Evolutionary conservation across 2,888 invertebrate genomes (phyloP).

Genomic region (Xestia sexstrigata): DNA sequence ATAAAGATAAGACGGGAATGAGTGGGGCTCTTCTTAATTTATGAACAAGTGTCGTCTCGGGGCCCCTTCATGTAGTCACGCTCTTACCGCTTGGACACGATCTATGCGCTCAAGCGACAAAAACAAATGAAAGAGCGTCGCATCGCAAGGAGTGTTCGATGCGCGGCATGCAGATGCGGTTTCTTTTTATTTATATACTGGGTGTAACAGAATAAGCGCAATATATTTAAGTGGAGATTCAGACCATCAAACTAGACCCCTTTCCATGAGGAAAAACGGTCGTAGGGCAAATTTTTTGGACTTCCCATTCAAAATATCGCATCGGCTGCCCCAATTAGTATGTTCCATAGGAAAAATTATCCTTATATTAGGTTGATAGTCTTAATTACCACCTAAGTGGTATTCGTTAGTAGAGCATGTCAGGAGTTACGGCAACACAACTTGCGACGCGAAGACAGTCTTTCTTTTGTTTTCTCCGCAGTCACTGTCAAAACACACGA

Average conservation of each 20-base stretch:
- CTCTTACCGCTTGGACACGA: slow-evolving; percentile 46
- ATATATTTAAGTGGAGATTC: background rate
- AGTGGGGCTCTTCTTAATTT: slow-evolving; percentile 84
- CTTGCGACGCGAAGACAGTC: background rate
- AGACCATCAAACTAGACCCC: background rate
- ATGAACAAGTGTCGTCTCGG: slow-evolving; percentile 81
- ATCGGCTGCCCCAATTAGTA: background rate
- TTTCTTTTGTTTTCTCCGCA: background rate
- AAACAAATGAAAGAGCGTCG: background rate
- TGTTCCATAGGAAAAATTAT: background rate
- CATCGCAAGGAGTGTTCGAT: background rate
- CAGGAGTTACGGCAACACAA: background rate
- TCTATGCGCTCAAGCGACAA: background rate
- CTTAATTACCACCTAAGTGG: background rate
- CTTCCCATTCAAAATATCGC: background rate
- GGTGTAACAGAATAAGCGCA: background rate
- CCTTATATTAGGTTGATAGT: no score
- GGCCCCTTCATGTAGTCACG: slow-evolving; percentile 68
- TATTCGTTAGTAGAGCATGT: background rate
- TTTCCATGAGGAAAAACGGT: background rate
- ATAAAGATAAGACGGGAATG: slow-evolving; percentile 86
- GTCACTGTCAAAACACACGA: background rate
- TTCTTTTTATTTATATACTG: background rate
- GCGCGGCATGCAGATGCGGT: background rate
- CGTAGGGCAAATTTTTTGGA: background rate